Conservation (phyloP, 2,888 invertebrate species). For the Adelognathus sp. region DNA sequence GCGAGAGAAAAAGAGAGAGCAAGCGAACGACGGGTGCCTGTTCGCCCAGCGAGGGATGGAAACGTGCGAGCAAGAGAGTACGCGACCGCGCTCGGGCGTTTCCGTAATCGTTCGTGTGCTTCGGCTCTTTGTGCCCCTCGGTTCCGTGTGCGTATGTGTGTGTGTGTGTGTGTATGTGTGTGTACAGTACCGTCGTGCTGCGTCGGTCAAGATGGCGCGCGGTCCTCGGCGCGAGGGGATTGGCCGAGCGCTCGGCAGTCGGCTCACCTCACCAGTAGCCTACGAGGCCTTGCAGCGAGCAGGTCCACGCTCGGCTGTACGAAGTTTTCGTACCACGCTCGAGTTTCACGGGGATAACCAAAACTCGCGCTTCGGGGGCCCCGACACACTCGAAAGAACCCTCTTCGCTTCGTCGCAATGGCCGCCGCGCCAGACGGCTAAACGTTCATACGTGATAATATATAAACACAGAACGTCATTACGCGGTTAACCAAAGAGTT, state of each 20-base stretch:
- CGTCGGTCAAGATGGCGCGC: slow-evolving; percentile 63
- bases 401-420: slow-evolving; percentile 50
- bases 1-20: slow-evolving; percentile 9
- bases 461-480: no score
- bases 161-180: no score
- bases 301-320: slow-evolving; percentile 59
- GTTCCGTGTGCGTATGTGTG: slow-evolving; percentile 1
- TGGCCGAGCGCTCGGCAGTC: slow-evolving; percentile 60
- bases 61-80: slow-evolving; percentile 23
- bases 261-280: slow-evolving; percentile 61
- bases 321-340: slow-evolving; percentile 53
- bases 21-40: slow-evolving; percentile 26
- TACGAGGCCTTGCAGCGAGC: slow-evolving; percentile 64
- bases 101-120: slow-evolving; percentile 50
- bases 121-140: slow-evolving; percentile 64
- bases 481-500: not conserved
- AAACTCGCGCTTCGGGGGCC: slow-evolving; percentile 32
- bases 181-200: slow-evolving; percentile 26
- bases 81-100: slow-evolving; percentile 49
- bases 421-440: slow-evolving; percentile 52
- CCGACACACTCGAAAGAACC: slow-evolving; percentile 12
- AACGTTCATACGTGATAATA: no score
- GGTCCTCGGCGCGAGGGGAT: slow-evolving; percentile 59
- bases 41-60: slow-evolving; percentile 27
- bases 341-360: not conserved